A percentile compares a stretch with the other conserved stretches of the same genome.
Conservation (phyloP, 2,888 invertebrate genomes). For the Ctena decussata region DNA sequence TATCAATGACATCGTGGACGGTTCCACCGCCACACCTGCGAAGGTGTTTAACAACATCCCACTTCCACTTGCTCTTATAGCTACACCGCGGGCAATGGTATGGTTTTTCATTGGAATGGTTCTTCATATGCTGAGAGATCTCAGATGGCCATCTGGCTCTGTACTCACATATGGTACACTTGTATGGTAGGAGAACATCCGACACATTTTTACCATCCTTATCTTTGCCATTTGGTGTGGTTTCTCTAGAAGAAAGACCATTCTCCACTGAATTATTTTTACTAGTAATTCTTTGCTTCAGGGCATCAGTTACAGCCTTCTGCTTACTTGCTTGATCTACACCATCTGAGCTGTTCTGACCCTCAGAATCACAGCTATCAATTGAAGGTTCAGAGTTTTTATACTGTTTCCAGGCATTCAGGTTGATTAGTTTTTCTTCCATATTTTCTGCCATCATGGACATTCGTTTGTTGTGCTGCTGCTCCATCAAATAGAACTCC, state of each 20-base stretch:
- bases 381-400: conserved; percentile 21
- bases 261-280: conserved; percentile 16
- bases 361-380: conserved; percentile 14
- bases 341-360: conserved; percentile 27
- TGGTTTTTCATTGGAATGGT: conserved; percentile 86
- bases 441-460: conserved; percentile 44
- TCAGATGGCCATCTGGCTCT: conserved; percentile 87
- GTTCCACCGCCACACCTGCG: conserved; percentile 88
- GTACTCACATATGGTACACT: conserved; percentile 86
- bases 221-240: conserved; percentile 1
- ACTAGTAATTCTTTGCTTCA: conserved; percentile 64
- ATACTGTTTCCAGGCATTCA: background rate
- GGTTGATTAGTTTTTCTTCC: background rate
- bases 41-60: conserved; percentile 87
- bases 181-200: conserved; percentile 83
- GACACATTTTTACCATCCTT: conserved; percentile 46
- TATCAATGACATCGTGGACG: conserved; percentile 86
- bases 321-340: conserved; percentile 37
- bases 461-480: conserved; percentile 40
- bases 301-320: conserved; percentile 65
- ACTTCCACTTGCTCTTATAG: conserved; percentile 87
- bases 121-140: conserved; percentile 87
- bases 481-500: conserved; percentile 42
- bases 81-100: conserved; percentile 86
- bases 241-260: conserved; percentile 14